A percentile compares a stretch with the other conserved stretches of the same genome.
Conservation (phyloP, 1,140 invertebrate species). For the Orius insidiosus region DNA sequence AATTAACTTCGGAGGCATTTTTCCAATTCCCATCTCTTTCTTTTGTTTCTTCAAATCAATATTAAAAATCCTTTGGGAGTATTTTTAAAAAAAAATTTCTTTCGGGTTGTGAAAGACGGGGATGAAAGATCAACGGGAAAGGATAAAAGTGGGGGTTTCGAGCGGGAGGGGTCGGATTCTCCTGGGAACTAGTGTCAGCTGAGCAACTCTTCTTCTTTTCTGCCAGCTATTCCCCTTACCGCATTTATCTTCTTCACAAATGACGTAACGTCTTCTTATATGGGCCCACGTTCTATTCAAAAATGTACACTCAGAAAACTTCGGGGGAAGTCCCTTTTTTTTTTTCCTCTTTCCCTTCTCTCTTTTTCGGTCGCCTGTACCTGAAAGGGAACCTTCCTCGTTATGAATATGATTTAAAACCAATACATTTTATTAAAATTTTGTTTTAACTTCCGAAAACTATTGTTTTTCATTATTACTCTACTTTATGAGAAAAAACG, state of each 20-base stretch:
- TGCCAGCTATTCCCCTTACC: constrained; percentile 12
- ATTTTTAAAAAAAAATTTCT: not conserved
- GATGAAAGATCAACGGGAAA: constrained; percentile 6
- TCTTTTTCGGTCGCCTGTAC: not conserved
- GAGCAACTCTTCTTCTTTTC: constrained; percentile 14
- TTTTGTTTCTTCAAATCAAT: too few relatives aligned
- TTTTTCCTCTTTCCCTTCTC: not conserved
- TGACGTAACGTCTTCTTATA: constrained; percentile 17
- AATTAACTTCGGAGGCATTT: constrained; percentile 9
- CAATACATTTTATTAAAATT: too few relatives aligned
- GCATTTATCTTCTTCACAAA: constrained; percentile 20
- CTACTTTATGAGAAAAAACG: too few relatives aligned
- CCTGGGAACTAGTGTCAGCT: constrained; percentile 11
- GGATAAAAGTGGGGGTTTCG: not conserved
- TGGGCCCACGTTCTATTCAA: constrained; percentile 8
- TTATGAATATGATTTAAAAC: constrained; percentile 5
- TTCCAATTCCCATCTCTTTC: too few relatives aligned
- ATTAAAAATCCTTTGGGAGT: too few relatives aligned
- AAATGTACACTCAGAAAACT: constrained; percentile 3
- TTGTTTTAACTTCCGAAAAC: too few relatives aligned
- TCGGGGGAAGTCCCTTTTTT: constrained; percentile 1
- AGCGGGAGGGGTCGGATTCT: constrained; percentile 2
- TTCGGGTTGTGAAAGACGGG: constrained; percentile 5
- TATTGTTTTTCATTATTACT: too few relatives aligned
- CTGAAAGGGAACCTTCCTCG: not conserved